Base-by-base conservation (phyloP, 2,797 vertebrate genomes). In the Uromys caudimaculatus region DNA sequence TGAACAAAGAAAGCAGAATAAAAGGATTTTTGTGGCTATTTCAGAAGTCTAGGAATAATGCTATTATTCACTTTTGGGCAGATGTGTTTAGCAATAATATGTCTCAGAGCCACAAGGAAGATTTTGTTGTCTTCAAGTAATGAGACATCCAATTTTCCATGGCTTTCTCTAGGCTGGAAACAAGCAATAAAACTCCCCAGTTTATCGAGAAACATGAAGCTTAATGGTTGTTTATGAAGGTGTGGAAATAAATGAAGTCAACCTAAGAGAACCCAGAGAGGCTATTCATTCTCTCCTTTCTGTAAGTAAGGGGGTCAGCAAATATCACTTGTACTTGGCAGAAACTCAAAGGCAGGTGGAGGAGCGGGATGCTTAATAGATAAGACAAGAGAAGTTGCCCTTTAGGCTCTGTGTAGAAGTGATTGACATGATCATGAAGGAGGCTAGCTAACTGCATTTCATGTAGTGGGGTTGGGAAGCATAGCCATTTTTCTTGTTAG, bases 231-330 rank as follows among this genome's bases (percentile, higher is more conserved):
- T 69, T 96, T 92, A 87, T 89, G 64, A 90, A 97, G 38, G 78
- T 96, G 35, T 83, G 17, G 44, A 95, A 91, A 94, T 76, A 91
- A 93, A 92, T 91, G 52, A 96, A 96, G 56, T 82, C 56, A 38
- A 76, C 77, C 29, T 86, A 85, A 94, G 23, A 94, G 12, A 64
- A 64, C 4, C 89, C 29, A 73, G 21, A 79, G 6, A 54, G 24
- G 1, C 7, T 29, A 64, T 86, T 94, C 95, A 94, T 91, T 92
- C 19, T 89, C 41, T 38, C 41, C n/a, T 90, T 93, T 13, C 58
- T 56, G 1, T 62, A 90, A 88, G 44, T 24, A 90, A 91, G 13
- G 9, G 60, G 83, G 44, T 54, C 56, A 86, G 82, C 38, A 56
- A 95, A n/a, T 54, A 83, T 58, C 23, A 86, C 27, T 88, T 90